phyloP scores from a whole-genome alignment of 2,888 invertebrate species.

The Lumbricus terrestris region DNA sequence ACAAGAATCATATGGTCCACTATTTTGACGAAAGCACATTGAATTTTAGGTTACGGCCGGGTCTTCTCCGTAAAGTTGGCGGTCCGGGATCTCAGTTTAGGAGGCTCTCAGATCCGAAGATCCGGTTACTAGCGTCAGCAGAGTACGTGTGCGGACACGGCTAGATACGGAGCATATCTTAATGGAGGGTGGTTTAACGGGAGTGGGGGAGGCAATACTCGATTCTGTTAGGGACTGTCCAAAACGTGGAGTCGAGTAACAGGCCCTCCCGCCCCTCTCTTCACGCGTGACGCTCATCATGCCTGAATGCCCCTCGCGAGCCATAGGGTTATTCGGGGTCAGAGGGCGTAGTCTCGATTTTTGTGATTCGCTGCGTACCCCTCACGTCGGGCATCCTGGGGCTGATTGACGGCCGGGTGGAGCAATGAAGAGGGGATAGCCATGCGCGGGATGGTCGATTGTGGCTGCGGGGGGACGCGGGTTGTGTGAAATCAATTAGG shows the following conservation, averaged over 20 bases:
- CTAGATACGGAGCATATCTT: not conserved
- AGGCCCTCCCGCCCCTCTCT: not conserved
- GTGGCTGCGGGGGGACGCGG: slow-evolving; percentile 3
- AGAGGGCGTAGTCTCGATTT: not conserved
- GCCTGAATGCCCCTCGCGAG: not conserved
- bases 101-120: too few species aligned
- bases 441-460: not conserved
- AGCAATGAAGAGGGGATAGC: not conserved
- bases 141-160: too few species aligned
- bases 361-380: not conserved
- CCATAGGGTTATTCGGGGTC: not conserved
- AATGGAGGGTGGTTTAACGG: slow-evolving; percentile 3
- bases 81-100: too few species aligned
- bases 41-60: too few species aligned
- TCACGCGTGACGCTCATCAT: not conserved
- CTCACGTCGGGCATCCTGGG: not conserved
- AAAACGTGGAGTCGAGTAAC: not conserved
- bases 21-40: too few species aligned
- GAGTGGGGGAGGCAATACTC: too few species aligned
- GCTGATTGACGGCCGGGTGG: not conserved
- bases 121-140: too few species aligned
- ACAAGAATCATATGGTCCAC: too few species aligned
- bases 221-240: not conserved
- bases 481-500: not conserved
- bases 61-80: too few species aligned